Evolutionary conservation across 2,797 vertebrate species (phyloP).

Genomic region (Crocodylus rhombifer): DNA sequence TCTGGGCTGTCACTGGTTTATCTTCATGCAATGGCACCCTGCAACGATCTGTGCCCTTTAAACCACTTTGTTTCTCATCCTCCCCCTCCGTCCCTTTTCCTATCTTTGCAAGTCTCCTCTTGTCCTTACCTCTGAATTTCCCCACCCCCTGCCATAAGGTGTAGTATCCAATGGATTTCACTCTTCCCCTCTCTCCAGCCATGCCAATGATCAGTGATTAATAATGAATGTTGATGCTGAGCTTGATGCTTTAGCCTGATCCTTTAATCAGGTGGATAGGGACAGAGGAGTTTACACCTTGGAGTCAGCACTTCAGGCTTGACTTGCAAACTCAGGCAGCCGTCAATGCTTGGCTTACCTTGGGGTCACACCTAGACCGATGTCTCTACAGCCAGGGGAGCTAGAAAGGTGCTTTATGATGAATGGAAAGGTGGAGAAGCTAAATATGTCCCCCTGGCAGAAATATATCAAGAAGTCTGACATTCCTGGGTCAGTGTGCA

Average conservation of each 20-base stretch:
- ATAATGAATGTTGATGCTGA: not conserved
- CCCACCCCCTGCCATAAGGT: not conserved
- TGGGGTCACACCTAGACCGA: not conserved
- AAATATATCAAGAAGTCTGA: not conserved
- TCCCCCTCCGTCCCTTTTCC: not conserved
- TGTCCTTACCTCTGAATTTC: not conserved
- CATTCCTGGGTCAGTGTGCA: not conserved
- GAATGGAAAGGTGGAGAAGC: not conserved
- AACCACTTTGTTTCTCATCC: not conserved
- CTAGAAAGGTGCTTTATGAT: not conserved
- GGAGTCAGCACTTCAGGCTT: not conserved
- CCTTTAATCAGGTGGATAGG: not conserved
- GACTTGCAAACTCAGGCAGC: not conserved
- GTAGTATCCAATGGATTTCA: not conserved
- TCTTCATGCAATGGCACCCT: not conserved
- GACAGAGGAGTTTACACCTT: accelerated
- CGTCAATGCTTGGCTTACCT: not conserved
- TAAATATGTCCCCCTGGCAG: too few relatives aligned
- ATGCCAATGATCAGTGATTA: not conserved
- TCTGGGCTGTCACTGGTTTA: not conserved
- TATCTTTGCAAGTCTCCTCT: not conserved
- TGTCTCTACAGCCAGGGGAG: not conserved
- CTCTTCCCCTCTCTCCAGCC: not conserved
- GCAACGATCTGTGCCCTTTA: not conserved
- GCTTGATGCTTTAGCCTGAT: not conserved